These are phyloP conservation scores for Hyperopisus bebe DNA, from an alignment of 2,113 vertebrate species.

Conservation along the genomic window DNA sequence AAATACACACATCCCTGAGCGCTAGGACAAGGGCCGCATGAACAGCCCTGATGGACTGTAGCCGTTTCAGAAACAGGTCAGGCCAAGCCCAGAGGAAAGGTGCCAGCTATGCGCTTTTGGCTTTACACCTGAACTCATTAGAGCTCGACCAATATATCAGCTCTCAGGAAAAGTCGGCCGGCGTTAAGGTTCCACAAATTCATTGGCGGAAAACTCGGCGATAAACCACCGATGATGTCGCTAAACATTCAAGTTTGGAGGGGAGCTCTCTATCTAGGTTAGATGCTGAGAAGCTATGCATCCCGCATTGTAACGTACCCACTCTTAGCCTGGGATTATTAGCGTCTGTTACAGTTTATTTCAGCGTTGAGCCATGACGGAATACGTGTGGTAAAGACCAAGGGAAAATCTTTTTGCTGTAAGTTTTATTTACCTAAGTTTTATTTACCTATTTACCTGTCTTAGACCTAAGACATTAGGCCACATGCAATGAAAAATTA, in stretches of 20 bases:
- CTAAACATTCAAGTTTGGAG: neutral
- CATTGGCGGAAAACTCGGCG: neutral
- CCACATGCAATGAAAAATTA: neutral
- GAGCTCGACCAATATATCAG: neutral
- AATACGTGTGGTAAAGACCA: neutral
- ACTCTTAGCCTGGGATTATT: neutral
- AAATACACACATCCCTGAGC: constrained; percentile 2
- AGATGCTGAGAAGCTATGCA: neutral
- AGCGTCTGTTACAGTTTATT: neutral
- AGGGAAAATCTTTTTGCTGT: neutral
- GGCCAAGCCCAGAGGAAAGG: neutral
- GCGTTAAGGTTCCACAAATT: neutral
- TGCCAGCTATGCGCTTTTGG: neutral
- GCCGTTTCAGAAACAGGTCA: constrained; percentile 7
- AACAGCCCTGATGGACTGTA: neutral
- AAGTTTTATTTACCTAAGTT: neutral
- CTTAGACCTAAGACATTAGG: neutral
- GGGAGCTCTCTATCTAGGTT: neutral
- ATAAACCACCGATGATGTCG: neutral
- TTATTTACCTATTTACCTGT: too few relatives aligned
- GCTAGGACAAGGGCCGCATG: neutral
- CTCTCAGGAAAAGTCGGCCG: neutral
- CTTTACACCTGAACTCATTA: constrained; percentile 11
- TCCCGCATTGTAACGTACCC: neutral
- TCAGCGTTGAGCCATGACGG: neutral